These are phyloP conservation scores for Sinodicranocentrus sp. DNA, from an alignment of 2,888 invertebrate species.

Conservation along the genomic window DNA sequence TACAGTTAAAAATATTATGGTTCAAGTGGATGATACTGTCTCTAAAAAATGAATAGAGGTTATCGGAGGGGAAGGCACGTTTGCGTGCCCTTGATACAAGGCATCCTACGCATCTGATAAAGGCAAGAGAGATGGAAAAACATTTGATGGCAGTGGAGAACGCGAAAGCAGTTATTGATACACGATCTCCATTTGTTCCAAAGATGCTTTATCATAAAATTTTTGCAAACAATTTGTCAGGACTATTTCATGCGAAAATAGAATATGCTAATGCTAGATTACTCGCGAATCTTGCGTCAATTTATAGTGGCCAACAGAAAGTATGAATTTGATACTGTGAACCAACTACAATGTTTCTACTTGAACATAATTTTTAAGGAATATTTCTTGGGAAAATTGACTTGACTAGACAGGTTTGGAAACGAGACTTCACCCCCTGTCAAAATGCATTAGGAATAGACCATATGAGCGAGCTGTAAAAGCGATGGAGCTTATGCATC, in stretches of 20 bases:
- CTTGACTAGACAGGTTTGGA: constrained; percentile 30
- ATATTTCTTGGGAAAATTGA: no score
- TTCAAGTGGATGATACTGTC: not conserved
- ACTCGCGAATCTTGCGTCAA: constrained; percentile 30
- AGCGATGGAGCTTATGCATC: constrained; percentile 37
- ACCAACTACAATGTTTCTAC: no score
- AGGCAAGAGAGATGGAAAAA: not conserved
- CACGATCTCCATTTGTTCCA: constrained; percentile 29
- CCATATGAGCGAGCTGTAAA: constrained; percentile 35
- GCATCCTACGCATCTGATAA: constrained; percentile 1
- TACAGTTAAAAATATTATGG: not conserved
- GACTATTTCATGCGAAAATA: constrained; percentile 30
- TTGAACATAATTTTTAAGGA: no score
- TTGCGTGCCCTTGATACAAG: constrained; percentile 15
- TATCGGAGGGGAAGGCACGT: constrained; percentile 34
- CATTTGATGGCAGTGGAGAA: constrained; percentile 34
- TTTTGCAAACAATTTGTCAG: not conserved
- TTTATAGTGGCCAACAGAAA: constrained; percentile 41
- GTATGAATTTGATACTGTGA: constrained; percentile 10
- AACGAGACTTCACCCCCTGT: not conserved
- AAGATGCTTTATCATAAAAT: constrained; percentile 26
- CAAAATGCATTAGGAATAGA: constrained; percentile 5
- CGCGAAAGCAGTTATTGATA: constrained; percentile 13
- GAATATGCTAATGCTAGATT: constrained; percentile 40
- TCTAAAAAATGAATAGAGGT: constrained; percentile 8